Conservation (phyloP, 2,797 vertebrate species). For the Xerus rutilus region DNA sequence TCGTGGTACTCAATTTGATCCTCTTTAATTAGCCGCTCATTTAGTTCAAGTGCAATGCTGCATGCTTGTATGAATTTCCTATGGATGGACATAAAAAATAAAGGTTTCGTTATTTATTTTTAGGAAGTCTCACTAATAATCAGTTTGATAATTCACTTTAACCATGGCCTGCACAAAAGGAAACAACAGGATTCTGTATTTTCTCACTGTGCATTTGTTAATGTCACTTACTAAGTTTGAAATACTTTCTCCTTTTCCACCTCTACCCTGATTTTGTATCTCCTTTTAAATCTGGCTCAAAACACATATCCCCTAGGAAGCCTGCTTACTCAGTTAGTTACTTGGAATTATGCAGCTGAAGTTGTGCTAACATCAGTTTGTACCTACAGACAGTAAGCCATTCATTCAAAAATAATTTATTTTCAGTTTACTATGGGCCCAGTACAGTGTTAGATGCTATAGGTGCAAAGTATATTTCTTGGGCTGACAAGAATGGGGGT, state of each 20-base stretch:
- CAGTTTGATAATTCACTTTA: conserved; percentile 22
- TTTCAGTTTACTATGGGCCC: not conserved
- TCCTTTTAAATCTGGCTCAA: conserved; percentile 51
- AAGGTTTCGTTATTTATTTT: conserved; percentile 35
- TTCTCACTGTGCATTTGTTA: conserved; percentile 7
- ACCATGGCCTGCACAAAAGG: not conserved
- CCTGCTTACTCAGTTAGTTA: not conserved
- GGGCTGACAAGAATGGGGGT: not conserved
- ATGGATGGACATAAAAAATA: conserved; percentile 63
- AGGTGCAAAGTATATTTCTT: not conserved
- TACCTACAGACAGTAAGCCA: not conserved
- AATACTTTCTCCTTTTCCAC: not conserved
- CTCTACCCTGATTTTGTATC: conserved; percentile 28
- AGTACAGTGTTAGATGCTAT: not conserved
- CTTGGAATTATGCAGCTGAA: not conserved
- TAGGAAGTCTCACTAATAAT: not conserved
- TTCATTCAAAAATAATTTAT: conserved; percentile 38
- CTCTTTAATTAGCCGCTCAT: conserved; percentile 97
- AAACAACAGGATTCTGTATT: not conserved
- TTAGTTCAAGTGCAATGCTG: conserved; percentile 96
- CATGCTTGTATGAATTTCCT: conserved; percentile 97
- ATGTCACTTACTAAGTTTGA: not conserved
- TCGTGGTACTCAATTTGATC: conserved; percentile 98
- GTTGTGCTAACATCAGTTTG: conserved; percentile 9
- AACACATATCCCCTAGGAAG: conserved; percentile 4